Base-by-base conservation (phyloP, 2,113 vertebrate genomes). In the Chlamydotis undulata region DNA sequence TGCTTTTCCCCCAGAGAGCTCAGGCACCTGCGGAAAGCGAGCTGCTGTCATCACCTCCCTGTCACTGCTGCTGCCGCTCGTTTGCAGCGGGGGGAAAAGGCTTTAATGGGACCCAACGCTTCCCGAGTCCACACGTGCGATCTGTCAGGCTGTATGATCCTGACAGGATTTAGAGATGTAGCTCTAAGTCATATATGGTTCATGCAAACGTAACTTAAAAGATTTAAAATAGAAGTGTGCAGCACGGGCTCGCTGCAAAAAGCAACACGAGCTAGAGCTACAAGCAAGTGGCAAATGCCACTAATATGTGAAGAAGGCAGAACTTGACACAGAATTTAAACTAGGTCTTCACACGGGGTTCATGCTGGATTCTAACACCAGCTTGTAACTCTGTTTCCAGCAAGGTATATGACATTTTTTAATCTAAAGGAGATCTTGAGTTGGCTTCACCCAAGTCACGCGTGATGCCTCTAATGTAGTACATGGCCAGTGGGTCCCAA, bases 41-140 rank as follows among this genome's bases (percentile, higher is more conserved):
- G 70, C 39, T 87, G 75, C 81, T 95, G 78, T 96, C 87, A 95
- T 87, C 91, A 68, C 78, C 81, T 93, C 55, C 61, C 61, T 83
- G 81, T 79, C 82, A 94, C 50, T 0, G 0, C 37, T 56, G 67
- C 45, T 0, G 0, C 45, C 57, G 76, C 89, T 75, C 82, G 49
- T 73, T 94, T 17, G 0, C 74, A 65, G 57, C 0, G 0, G 14
- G 25, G 50, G 21, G 21, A 82, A 81, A 68, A 82, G 39, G 33
- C 50, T 80, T 89, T 61, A 96, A 61, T n/a, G 64, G 61, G 25
- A 90, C 87, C 81, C 78, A 83, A 77, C 61, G n/a, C n/a, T 56
- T 80, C 59, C 41, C 7, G 33, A 82, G 63, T 79, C 45, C 69
- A 82, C 84, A 91, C 1, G 0, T 80, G 94, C 59, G 85, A 73